Conservation (phyloP, 2,888 invertebrate species). For the Drosophila eohydei region DNA sequence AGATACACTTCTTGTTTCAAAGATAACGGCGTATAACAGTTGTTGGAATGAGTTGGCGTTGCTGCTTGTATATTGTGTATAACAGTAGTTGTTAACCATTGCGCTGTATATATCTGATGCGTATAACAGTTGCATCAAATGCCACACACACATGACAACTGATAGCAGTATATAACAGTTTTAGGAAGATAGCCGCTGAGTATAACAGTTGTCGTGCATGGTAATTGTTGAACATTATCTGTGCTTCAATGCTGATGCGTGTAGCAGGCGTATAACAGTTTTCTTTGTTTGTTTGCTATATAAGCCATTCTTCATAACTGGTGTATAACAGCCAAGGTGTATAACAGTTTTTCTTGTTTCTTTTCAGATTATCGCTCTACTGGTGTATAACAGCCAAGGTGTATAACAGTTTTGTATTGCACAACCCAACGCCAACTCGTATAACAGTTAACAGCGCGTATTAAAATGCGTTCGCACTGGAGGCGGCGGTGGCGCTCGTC, state of each 20-base stretch:
- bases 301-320: background rate
- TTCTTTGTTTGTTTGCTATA: background rate
- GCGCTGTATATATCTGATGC: too few relatives aligned
- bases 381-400: constrained; percentile 5
- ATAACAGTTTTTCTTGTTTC: constrained; percentile 16
- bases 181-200: background rate
- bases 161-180: background rate
- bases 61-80: background rate
- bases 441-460: constrained; percentile 68
- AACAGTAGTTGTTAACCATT: background rate
- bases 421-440: constrained; percentile 1
- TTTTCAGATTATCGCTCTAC: background rate
- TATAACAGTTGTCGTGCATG: background rate
- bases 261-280: constrained; percentile 3
- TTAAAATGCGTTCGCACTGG: constrained; percentile 77
- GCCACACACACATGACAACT: too few relatives aligned
- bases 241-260: background rate
- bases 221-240: too few relatives aligned
- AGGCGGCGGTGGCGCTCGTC: constrained; percentile 71
- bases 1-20: background rate
- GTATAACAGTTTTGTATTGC: constrained; percentile 36
- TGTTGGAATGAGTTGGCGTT: constrained; percentile 10
- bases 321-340: constrained; percentile 11
- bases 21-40: constrained; percentile 23
- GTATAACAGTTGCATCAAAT: too few relatives aligned